Evolutionary conservation across 2,797 vertebrate species (phyloP), one percentile per base, ranked within the genome.

Genomic region (Gymnodraco acuticeps): DNA sequence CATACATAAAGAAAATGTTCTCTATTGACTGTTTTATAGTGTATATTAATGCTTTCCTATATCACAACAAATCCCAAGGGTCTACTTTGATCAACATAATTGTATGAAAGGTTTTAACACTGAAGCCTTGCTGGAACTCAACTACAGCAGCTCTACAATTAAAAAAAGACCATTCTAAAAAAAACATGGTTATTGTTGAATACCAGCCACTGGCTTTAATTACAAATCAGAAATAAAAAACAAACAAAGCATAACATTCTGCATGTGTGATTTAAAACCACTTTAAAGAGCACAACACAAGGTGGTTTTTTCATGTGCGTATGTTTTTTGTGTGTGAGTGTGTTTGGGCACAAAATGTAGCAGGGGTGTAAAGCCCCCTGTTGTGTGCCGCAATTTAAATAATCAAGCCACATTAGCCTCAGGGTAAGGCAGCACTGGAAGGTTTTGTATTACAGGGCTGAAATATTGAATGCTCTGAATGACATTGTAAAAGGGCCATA

Each of bases 381-480:
- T 71, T 74, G 63, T 74, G 48, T 64, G 55, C 55, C 54, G 43
- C 54, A 13, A 76, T 82, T 80, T 83, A 64, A 89, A 89, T 60
- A 77, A 27, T 47, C 3, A 5, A 42, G 55, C 13, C 41, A 77
- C 69, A 83, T 78, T 27, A 71, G 77, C 88, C 84, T 72, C 45
- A 19, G 73, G 83, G 75, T 66, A 58, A 76, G 68, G 48, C 52
- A 78, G 63, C 63, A 70, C 68, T 84, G 84, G 70, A 55, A 59
- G 56, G 70, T 80, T 58, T 68, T 82, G 81, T 70, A 82, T 86
- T 86, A 82, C 59, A 78, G 64, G 12, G 45, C 47, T 73, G 71
- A 83, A 87, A 89, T 61, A 81, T n/a, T 67, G 73, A 87, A 73
- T 5, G 45, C 53, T 76, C 52, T 23, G 19, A 84, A 73, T 81